Conservation (phyloP, 2,888 invertebrate genomes). For the Tribolium freemani region DNA sequence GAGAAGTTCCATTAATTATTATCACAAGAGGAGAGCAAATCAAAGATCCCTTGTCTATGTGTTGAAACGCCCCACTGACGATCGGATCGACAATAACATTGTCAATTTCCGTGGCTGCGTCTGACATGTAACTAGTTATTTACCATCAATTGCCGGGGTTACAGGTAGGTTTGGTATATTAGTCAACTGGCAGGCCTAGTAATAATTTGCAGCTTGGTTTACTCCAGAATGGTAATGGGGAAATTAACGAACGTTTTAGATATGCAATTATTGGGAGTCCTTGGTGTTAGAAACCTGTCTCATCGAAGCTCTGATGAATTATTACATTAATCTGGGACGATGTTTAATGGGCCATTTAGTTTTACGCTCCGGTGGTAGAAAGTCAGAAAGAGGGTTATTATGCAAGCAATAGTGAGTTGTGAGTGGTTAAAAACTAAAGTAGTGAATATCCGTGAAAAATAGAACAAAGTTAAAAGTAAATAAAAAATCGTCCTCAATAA, state of each 20-base stretch:
- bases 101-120: conserved; percentile 23
- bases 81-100: conserved; percentile 1
- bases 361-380: conserved; percentile 21
- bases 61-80: conserved; percentile 5
- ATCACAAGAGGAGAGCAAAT: background rate
- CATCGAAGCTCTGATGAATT: conserved; percentile 41
- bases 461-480: background rate
- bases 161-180: conserved; percentile 5
- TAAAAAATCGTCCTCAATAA: too few relatives aligned
- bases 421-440: conserved; percentile 22
- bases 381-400: conserved; percentile 5
- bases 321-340: conserved; percentile 40
- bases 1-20: conserved; percentile 8
- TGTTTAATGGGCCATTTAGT: conserved; percentile 41
- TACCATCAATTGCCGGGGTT: conserved; percentile 3
- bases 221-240: conserved; percentile 48
- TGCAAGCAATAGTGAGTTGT: conserved; percentile 8
- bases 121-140: conserved; percentile 21
- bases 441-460: background rate
- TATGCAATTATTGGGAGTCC: conserved; percentile 48
- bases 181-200: conserved; percentile 40
- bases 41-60: conserved; percentile 5
- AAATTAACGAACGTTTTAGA: conserved; percentile 50
- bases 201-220: conserved; percentile 46
- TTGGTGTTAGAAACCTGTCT: conserved; percentile 3